Percentiles rank a stretch among this genome's conserved stretches.
phyloP scores from a whole-genome alignment of 30 jellyfish, hydroid and myxozoan species.

The Cassiopea andromeda region DNA sequence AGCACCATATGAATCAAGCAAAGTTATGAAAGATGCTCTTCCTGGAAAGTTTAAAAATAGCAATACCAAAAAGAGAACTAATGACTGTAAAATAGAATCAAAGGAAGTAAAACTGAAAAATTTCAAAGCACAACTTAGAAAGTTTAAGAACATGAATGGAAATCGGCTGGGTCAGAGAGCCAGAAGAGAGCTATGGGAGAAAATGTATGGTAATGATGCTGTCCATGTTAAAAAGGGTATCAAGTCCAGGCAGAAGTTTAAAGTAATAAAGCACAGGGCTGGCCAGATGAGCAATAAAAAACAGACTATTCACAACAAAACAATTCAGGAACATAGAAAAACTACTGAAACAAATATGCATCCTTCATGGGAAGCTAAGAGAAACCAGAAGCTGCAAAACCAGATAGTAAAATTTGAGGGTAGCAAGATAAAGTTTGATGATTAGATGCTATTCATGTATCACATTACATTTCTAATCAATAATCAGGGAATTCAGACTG shows the following conservation, averaged over 20 bases:
- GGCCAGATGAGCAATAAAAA: not conserved
- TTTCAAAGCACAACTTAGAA: not conserved
- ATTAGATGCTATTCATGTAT: not conserved
- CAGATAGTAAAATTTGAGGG: slow-evolving; percentile 55
- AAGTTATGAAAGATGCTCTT: not conserved
- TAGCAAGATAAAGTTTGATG: slow-evolving; percentile 67
- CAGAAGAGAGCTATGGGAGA: slow-evolving; percentile 61
- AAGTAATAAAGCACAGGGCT: not conserved
- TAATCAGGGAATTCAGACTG: too few species aligned
- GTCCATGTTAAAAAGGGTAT: slow-evolving; percentile 26
- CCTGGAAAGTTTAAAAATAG: not conserved
- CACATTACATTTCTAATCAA: too few species aligned
- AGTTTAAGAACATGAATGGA: slow-evolving; percentile 6
- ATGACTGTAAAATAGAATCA: not conserved
- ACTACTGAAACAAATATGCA: slow-evolving; percentile 18
- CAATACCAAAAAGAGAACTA: not conserved
- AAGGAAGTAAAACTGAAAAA: not conserved
- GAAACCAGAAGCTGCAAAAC: slow-evolving; percentile 8
- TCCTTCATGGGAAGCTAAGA: slow-evolving; percentile 85
- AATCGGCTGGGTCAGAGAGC: slow-evolving; percentile 79
- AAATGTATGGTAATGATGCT: slow-evolving; percentile 68
- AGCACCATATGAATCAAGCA: not conserved
- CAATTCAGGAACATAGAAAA: not conserved
- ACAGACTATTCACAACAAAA: not conserved
- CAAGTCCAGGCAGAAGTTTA: not conserved